Conservation (phyloP, 2,113 vertebrate genomes). For the Morone chrysops region DNA sequence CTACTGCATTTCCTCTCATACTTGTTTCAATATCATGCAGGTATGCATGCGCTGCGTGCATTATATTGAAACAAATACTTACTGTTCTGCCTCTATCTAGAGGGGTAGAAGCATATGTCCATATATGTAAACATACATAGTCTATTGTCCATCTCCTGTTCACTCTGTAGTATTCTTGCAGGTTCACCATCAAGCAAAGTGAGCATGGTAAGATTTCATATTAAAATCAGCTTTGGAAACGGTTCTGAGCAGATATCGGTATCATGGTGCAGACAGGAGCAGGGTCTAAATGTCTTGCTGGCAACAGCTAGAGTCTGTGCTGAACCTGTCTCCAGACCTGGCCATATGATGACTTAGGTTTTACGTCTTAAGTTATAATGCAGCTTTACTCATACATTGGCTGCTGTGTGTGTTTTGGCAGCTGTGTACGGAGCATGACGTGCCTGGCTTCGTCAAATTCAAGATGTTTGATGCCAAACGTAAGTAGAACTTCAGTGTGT, state of each 20-base stretch:
- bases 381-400: not conserved
- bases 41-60: too few species aligned
- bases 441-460: conserved; percentile 94
- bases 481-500: conserved; percentile 80
- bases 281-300: not conserved
- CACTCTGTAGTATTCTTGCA: too few species aligned
- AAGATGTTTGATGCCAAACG: conserved; percentile 98
- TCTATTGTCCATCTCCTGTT: not conserved
- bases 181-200: too few species aligned
- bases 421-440: conserved; percentile 94
- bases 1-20: too few species aligned
- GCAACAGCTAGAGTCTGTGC: not conserved
- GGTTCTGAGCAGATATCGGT: not conserved
- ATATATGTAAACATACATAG: too few species aligned
- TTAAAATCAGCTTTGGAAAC: not conserved
- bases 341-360: not conserved
- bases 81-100: too few species aligned
- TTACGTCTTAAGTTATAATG: not conserved
- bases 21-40: too few species aligned
- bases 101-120: too few species aligned
- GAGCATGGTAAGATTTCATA: too few species aligned
- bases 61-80: too few species aligned
- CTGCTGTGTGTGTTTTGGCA: conserved; percentile 70
- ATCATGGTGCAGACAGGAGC: not conserved
- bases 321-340: not conserved